These are phyloP conservation scores for Vesta saturnalis DNA, from an alignment of 2,888 invertebrate genomes.

Conservation along the genomic window DNA sequence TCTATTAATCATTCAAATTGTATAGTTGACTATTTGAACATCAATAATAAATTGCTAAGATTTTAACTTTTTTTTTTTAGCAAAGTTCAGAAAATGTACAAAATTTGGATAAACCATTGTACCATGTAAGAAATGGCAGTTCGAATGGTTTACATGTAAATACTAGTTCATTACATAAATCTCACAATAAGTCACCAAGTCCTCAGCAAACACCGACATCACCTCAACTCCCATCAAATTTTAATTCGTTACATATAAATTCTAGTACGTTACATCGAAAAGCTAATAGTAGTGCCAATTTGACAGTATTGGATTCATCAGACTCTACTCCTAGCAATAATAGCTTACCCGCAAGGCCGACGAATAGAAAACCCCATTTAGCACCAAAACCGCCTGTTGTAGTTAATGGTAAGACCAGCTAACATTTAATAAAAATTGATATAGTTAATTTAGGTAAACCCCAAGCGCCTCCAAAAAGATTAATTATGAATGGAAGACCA, in stretches of 20 bases:
- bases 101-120: constrained; percentile 30
- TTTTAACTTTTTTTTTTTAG: constrained; percentile 19
- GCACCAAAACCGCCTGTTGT: constrained; percentile 82
- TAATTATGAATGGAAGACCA: constrained; percentile 67
- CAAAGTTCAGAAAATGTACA: constrained; percentile 32
- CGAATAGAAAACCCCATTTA: constrained; percentile 81
- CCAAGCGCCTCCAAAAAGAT: constrained; percentile 74
- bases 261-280: constrained; percentile 59
- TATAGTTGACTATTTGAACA: too few species aligned
- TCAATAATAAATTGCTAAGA: background rate
- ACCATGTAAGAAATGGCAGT: constrained; percentile 39
- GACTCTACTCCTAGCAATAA: constrained; percentile 43
- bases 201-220: constrained; percentile 29
- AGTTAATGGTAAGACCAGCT: constrained; percentile 58
- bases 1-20: too few species aligned
- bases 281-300: constrained; percentile 58
- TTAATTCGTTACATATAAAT: constrained; percentile 44
- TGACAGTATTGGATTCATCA: constrained; percentile 50
- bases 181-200: background rate
- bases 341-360: constrained; percentile 59
- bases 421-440: background rate
- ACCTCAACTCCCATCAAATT: constrained; percentile 21
- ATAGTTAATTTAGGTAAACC: constrained; percentile 62
- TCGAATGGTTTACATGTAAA: constrained; percentile 41
- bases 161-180: constrained; percentile 30